Evolutionary conservation across 2,888 invertebrate genomes (phyloP).

Genomic region (Adelphocoris suturalis): DNA sequence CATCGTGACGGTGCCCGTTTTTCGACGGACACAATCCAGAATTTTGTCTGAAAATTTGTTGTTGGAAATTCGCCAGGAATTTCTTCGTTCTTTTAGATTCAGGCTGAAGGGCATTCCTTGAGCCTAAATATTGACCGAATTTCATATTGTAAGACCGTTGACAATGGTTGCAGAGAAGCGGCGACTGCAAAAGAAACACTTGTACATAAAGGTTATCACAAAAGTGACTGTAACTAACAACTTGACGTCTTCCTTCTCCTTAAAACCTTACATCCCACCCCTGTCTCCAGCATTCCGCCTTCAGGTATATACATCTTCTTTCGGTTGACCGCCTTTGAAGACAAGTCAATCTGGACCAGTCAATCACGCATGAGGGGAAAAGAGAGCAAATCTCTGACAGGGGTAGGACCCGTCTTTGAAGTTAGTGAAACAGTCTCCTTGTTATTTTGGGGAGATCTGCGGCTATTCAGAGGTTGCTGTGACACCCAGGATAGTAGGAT

Average conservation of each 20-base stretch:
- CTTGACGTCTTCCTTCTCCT: slow-evolving; percentile 33
- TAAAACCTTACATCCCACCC: slow-evolving; percentile 4
- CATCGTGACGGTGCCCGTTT: no score
- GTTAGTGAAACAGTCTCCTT: slow-evolving; percentile 2
- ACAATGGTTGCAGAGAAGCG: neutral
- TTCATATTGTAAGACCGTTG: neutral
- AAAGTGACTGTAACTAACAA: slow-evolving; percentile 33
- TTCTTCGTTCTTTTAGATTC: no score
- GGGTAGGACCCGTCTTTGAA: slow-evolving; percentile 48
- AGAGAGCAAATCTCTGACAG: slow-evolving; percentile 4
- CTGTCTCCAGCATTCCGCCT: slow-evolving; percentile 2
- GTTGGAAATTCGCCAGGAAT: no score
- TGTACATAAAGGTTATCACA: neutral
- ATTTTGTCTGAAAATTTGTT: no score
- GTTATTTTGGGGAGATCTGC: neutral
- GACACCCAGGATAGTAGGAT: neutral
- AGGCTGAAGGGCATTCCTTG: no score
- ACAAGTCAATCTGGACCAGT: slow-evolving; percentile 70
- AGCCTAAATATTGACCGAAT: no score
- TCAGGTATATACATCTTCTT: slow-evolving; percentile 41
- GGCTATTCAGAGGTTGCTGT: neutral
- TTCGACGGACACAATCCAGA: no score
- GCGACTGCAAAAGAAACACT: slow-evolving; percentile 13
- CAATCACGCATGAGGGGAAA: slow-evolving; percentile 52
- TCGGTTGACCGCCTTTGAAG: slow-evolving; percentile 69